Conservation (phyloP, 2,797 vertebrate species). For the Mionectes olivaceus region DNA sequence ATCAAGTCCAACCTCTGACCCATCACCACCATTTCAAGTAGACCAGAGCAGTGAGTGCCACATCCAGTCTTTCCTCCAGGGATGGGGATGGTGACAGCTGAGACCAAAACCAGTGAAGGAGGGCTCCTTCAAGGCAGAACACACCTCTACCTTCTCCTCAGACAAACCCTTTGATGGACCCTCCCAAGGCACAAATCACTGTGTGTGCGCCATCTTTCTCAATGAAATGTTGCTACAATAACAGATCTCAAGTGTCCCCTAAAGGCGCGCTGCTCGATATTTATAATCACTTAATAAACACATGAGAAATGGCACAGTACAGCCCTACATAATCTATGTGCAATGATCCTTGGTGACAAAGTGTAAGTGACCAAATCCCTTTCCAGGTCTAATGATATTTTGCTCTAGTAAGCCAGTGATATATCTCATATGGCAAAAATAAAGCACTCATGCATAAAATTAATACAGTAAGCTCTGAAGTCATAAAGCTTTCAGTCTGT, state of each 20-base stretch:
- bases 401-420: conserved; percentile 57
- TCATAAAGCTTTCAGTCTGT: conserved; percentile 65
- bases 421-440: conserved; percentile 69
- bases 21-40: neutral
- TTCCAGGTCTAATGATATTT: conserved; percentile 65
- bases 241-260: conserved; percentile 24
- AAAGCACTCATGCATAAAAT: conserved; percentile 78
- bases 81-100: neutral
- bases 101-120: neutral
- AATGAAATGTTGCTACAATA: conserved; percentile 32
- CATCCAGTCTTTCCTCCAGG: neutral
- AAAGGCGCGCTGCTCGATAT: neutral
- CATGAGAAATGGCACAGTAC: conserved; percentile 56
- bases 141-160: neutral
- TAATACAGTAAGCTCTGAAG: conserved; percentile 71
- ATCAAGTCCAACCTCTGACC: fast-evolving
- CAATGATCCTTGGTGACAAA: conserved; percentile 73
- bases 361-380: conserved; percentile 71
- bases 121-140: neutral
- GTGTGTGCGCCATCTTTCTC: neutral
- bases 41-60: neutral
- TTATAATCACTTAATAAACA: conserved; percentile 73
- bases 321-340: conserved; percentile 64
- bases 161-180: neutral
- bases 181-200: neutral